Base-by-base conservation (phyloP, 2,113 vertebrate species). In the Pipa parva region DNA sequence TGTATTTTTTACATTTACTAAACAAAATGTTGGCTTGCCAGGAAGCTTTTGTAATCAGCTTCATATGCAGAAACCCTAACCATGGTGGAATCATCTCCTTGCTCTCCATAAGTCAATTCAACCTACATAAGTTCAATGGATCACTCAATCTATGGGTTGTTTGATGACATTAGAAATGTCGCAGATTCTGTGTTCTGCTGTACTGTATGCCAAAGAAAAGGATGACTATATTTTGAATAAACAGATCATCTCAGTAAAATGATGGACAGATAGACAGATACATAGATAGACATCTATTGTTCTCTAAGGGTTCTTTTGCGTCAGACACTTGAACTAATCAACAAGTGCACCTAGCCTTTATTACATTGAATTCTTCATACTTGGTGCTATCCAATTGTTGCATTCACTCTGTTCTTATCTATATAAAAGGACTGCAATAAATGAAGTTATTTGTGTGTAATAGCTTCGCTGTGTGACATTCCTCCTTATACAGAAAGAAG, bases 381-480 rank as follows among this genome's bases (percentile, higher is more conserved):
- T 67, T 59, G 55, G 64, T 59, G 42, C 29, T 12, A 49, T 59
- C 17, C 10, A 20, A 25, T 67, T 67, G 39, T 66, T 58, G 18
- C n/a, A 48, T 58, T 12, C 54, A 37, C 22, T 36, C 22, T 17
- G 58, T 22, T 36, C 54, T 12, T 46, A 36, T 65, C 25, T 37
- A n/a, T 67, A 67, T 67, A 67, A 67, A 67, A 59, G 36, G 55
- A 18, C 7, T 18, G 55, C 1, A 20, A 59, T 59, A 67, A 67
- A 48, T 27, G 45, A 46, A 20, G 17, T n/a, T n/a, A n/a, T 8
- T 55, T 51, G 7, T 9, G 28, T 37, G 20, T 17, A 28, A 36
- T 25, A 50, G 27, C 45, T 13, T 67, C 24, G 27, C 28, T 48
- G 12, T 48, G 22, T 56, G 36, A 26, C 13, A 65, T 12, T 48